Evolutionary conservation across 2,113 vertebrate species (phyloP), one percentile per base, ranked within the genome.

Genomic region (Neodontobutis hainanensis): DNA sequence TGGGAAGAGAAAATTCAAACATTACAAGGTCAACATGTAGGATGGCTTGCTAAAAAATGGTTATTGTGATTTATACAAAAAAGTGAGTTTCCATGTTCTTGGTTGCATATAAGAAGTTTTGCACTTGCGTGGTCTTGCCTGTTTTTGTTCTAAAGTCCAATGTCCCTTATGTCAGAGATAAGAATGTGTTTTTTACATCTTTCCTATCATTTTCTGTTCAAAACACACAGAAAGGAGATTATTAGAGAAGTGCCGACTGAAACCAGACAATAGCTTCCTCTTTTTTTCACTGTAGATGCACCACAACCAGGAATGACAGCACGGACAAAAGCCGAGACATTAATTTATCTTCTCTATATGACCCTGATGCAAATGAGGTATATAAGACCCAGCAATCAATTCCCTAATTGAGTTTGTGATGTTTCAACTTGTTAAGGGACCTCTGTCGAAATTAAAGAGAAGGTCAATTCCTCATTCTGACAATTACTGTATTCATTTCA

Each of bases 371-470:
- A 87, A 85, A 90, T 81, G 83, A 82, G 82, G 57, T n/a, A 77
- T 79, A 84, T 77, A 62, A 83, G 86, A 84, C 82, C 85, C 77
- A 77, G 80, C 84, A 85, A 87, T 90, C 88, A 83, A 73, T 84
- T 75, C 76, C 64, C 77, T 85, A 82, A 90, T 87, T 85, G 82
- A 80, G 82, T 86, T 85, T 81, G 80, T 4, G 77, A 77, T 77
- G 63, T 80, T 82, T 72, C 56, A 73, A 79, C 88, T 70, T 73
- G 84, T 86, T 82, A 83, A 75, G 66, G 73, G 48, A 68, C 43
- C 70, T 68, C 64, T 47, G 77, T 78, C 77, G 53, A 56, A 68
- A 86, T 84, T 87, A 86, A 80, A 81, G 70, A 2, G 60, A 82
- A 82, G 84, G 77, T 86, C 85, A 82, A 81, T 84, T 75, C 78